Evolutionary conservation across 2,888 invertebrate genomes (phyloP).

Genomic region (Cordilura impudica): DNA sequence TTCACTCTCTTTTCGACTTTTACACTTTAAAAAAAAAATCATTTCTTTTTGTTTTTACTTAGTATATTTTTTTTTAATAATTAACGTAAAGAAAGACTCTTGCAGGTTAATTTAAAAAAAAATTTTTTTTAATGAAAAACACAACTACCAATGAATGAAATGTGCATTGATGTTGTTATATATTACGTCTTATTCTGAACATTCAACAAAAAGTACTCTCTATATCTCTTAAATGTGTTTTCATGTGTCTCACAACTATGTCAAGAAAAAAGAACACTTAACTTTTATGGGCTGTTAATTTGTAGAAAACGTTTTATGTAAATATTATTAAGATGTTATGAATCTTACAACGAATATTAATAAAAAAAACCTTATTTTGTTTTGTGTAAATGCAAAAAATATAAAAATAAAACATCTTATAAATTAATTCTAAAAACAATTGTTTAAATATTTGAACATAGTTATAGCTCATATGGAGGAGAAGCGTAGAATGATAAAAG

Average conservation of each 20-base stretch:
- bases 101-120: slow-evolving; percentile 15
- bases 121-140: not conserved
- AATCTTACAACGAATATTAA: not conserved
- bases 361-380: not conserved
- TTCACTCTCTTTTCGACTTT: not conserved
- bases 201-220: not conserved
- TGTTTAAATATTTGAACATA: no score
- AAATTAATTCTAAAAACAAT: not conserved
- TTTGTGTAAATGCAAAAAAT: not conserved
- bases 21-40: not conserved
- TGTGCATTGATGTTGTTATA: not conserved
- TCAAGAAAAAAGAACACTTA: not conserved
- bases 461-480: no score
- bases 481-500: no score
- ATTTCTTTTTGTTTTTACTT: not conserved
- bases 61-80: not conserved
- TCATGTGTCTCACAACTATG: not conserved
- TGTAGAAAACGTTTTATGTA: not conserved
- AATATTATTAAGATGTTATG: not conserved
- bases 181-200: not conserved
- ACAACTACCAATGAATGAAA: not conserved
- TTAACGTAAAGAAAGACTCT: not conserved
- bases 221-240: no score
- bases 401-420: not conserved
- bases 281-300: not conserved